Percentiles rank a stretch among this genome's conserved stretches.
These are phyloP conservation scores for Hypocryptadius cinnamomeus DNA, from an alignment of 2,113 vertebrate species.

Conservation along the genomic window DNA sequence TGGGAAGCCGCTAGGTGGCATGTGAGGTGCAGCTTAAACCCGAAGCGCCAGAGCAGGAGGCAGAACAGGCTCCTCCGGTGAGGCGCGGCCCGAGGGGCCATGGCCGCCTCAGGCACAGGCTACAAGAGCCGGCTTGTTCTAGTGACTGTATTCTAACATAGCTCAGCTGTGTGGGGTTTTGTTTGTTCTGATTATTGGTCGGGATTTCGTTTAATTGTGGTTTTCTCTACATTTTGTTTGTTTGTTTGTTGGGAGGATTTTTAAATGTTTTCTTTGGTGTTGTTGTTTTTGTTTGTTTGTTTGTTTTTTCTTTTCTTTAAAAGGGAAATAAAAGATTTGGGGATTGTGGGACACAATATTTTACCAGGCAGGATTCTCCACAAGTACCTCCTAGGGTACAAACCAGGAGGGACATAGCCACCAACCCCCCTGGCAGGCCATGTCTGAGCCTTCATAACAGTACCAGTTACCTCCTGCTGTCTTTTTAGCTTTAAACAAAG, in stretches of 20 bases:
- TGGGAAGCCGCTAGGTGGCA: constrained; percentile 67
- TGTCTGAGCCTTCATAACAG: not conserved
- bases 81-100: not conserved
- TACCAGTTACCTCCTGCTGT: not conserved
- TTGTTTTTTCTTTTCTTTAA: not conserved
- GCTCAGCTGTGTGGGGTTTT: not conserved
- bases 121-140: accelerated
- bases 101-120: accelerated
- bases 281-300: not conserved
- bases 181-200: not conserved
- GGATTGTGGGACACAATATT: accelerated
- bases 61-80: not conserved
- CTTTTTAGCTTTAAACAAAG: not conserved
- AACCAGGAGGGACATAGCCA: accelerated
- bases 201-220: not conserved
- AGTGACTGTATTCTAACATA: accelerated
- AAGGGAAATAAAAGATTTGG: accelerated
- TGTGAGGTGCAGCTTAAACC: constrained; percentile 41
- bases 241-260: not conserved
- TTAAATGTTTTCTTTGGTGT: not conserved
- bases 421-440: not conserved
- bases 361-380: not conserved
- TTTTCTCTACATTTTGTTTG: not conserved
- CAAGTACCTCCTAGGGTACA: not conserved
- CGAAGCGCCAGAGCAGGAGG: not conserved